Evolutionary conservation across 2,888 invertebrate genomes (phyloP), one percentile per base, ranked within the genome.

Genomic region (Caenorhabditis imperialis): DNA sequence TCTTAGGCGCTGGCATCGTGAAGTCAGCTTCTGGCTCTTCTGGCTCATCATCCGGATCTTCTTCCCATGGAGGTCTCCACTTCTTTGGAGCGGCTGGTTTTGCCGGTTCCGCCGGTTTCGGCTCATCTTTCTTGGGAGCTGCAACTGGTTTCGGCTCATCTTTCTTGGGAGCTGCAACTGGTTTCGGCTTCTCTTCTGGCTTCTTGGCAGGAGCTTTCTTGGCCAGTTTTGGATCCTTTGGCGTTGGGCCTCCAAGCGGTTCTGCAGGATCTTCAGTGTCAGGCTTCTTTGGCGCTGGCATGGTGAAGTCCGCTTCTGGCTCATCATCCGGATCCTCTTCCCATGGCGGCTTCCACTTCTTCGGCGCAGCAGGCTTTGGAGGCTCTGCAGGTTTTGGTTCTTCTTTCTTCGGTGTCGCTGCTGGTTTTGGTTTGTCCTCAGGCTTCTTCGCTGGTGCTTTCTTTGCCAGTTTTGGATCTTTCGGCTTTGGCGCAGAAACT

Each of bases 391-490:
- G 30, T 30, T 30, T 30, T 30, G 6, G 7, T 6, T 6, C 10
- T 25, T 33, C 27, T 45, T 42, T 54, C 27, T 53, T 35, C 4
- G 37, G 23, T 27, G 40, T 20, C 2, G 33, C 45, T 7, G 10
- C 30, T 30, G 63, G 54, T 23, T 47, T 37, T 20, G 42, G 44
- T 40, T 30, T 18, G 3, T 47, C 58, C 6, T 16, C 55, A 4
- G 58, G 51, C 22, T 51, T 55, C 18, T 63, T 57, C 0, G 51
- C 42, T 7, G 57, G 63, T 14, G 58, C 48, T 35, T 63, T 70
- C 37, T 70, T 75, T 14, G 75, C 63, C 16, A 65, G 30, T 25
- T 71, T 75, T 2, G 81, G 79, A 25, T 75, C 67, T 40, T 81
- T 78, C 8, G 62, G 54, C 8, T 48, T 71, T 14, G 77, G 79